Percentiles rank a stretch among this genome's conserved stretches.
These are phyloP conservation scores for Ammodytes dubius DNA, from an alignment of 2,113 vertebrate species.

Conservation along the genomic window DNA sequence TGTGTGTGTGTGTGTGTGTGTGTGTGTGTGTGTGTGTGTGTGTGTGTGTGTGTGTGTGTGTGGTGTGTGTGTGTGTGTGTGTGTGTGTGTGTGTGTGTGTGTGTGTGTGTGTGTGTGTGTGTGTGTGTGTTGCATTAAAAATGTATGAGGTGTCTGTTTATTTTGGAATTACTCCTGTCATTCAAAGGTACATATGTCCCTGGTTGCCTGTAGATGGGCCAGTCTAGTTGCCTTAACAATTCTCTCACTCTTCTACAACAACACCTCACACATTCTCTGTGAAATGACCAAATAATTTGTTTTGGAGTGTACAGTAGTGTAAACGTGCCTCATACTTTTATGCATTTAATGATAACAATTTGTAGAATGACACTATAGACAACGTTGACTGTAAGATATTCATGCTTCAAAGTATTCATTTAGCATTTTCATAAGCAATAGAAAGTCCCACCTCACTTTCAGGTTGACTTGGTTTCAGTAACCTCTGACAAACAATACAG, in stretches of 20 bases:
- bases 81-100: neutral
- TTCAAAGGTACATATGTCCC: conserved; percentile 36
- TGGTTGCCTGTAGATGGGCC: conserved; percentile 2
- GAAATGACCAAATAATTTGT: no score
- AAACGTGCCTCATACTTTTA: neutral
- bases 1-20: conserved; percentile 21
- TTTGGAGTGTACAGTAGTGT: neutral
- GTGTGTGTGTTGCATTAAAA: conserved; percentile 55
- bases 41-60: conserved; percentile 11
- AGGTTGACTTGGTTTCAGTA: conserved; percentile 1
- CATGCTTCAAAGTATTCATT: neutral
- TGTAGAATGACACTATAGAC: neutral
- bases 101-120: neutral
- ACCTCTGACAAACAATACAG: neutral
- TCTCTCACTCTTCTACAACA: neutral
- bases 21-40: neutral
- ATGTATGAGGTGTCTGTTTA: conserved; percentile 72
- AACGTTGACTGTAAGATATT: neutral
- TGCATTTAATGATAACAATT: neutral
- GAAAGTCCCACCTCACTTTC: neutral
- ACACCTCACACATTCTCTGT: neutral
- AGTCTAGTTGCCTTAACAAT: conserved; percentile 7
- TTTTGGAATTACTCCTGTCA: conserved; percentile 61
- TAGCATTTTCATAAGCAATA: neutral
- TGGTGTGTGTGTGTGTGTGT: no score